A percentile compares a stretch with the other conserved stretches of the same genome.
Conservation (phyloP, 1,140 invertebrate species). For the Heliothis subflexa region DNA sequence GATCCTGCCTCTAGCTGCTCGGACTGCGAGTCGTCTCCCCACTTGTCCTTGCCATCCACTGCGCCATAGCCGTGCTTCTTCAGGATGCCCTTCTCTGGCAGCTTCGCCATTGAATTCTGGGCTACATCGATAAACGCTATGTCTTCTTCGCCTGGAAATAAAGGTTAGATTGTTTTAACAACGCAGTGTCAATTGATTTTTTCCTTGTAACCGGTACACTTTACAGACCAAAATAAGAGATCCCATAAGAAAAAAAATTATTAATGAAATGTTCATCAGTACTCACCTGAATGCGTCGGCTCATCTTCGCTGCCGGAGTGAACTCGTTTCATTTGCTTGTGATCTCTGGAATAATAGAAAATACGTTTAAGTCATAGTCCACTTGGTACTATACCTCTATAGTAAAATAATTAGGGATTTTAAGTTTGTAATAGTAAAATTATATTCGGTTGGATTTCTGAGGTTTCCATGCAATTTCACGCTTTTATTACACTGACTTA, state of each 20-base stretch:
- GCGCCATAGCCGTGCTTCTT: conserved; percentile 94
- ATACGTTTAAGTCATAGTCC: neutral
- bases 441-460: neutral
- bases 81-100: conserved; percentile 95
- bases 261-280: conserved; percentile 41
- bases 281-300: conserved; percentile 89
- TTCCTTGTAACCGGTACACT: neutral
- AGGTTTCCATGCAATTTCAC: conserved; percentile 28
- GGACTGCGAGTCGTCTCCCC: conserved; percentile 90
- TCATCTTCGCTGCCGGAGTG: conserved; percentile 92
- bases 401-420: no score
- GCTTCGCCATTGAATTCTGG: conserved; percentile 91
- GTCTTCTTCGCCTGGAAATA: conserved; percentile 90
- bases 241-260: neutral
- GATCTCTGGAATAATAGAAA: conserved; percentile 88
- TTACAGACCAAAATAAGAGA: neutral
- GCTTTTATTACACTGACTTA: conserved; percentile 37
- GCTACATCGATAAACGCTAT: conserved; percentile 94
- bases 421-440: neutral
- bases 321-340: conserved; percentile 92
- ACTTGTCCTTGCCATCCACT: conserved; percentile 89
- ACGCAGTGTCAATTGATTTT: no score
- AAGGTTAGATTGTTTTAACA: neutral
- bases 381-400: no score
- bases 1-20: conserved; percentile 90